These are phyloP conservation scores for Octodonta nipae DNA, from an alignment of 2,888 invertebrate genomes.

Conservation along the genomic window DNA sequence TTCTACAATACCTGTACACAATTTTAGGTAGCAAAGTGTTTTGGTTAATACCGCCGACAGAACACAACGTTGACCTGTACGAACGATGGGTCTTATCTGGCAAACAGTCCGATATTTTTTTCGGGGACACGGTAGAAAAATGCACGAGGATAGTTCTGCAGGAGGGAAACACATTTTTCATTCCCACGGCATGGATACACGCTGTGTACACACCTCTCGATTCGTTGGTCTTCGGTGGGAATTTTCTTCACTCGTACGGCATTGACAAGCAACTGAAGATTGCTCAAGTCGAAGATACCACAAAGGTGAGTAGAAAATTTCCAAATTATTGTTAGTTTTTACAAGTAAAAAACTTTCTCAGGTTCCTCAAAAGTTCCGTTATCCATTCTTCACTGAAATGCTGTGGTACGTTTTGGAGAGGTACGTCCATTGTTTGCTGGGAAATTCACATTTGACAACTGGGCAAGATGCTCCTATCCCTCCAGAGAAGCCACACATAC, in stretches of 20 bases:
- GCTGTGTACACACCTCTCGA: conserved; percentile 94
- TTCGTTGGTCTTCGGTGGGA: conserved; percentile 94
- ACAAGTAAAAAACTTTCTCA: conserved; percentile 26
- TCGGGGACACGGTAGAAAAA: conserved; percentile 89
- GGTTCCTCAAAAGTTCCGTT: conserved; percentile 94
- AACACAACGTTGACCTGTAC: conserved; percentile 78
- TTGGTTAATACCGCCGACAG: conserved; percentile 94
- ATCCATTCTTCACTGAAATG: conserved; percentile 97
- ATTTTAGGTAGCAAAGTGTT: conserved; percentile 85
- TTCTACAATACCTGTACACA: background rate
- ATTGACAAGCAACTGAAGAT: conserved; percentile 91
- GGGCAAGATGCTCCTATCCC: conserved; percentile 31
- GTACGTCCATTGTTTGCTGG: conserved; percentile 77
- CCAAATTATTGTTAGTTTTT: conserved; percentile 3
- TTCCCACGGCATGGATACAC: conserved; percentile 98
- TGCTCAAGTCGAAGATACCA: conserved; percentile 88
- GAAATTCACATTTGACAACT: conserved; percentile 60
- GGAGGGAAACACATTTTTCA: conserved; percentile 91
- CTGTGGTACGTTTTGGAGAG: conserved; percentile 92
- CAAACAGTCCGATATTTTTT: conserved; percentile 88
- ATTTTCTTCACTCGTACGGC: conserved; percentile 90
- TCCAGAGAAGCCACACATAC: conserved; percentile 48
- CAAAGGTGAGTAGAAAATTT: conserved; percentile 49
- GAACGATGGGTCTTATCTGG: conserved; percentile 94
- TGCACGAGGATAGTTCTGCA: conserved; percentile 73